Conservation (phyloP, 30 jellyfish, hydroid and myxozoan species). For the Morbakka virulenta region DNA sequence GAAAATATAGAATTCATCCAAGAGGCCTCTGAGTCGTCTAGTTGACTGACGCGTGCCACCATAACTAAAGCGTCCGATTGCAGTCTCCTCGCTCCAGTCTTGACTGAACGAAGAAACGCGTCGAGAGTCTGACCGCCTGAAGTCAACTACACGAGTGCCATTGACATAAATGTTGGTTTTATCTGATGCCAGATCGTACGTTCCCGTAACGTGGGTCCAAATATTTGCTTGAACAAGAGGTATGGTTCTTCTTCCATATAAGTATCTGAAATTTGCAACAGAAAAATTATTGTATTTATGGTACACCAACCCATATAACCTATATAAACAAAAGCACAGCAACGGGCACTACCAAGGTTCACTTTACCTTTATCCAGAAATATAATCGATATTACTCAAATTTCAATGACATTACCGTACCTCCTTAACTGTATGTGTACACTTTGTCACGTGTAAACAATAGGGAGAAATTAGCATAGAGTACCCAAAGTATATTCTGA, state of each 20-base stretch:
- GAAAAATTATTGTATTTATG: no score
- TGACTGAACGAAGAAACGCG: conserved; percentile 60
- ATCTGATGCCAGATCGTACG: conserved; percentile 67
- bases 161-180: conserved; percentile 65
- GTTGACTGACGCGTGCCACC: conserved; percentile 59
- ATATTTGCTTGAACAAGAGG: conserved; percentile 73
- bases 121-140: conserved; percentile 55
- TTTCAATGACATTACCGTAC: no score
- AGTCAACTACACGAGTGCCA: conserved; percentile 51
- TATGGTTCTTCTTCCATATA: conserved; percentile 83
- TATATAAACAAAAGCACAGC: no score
- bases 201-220: conserved; percentile 95
- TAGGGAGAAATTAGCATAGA: no score
- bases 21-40: conserved; percentile 62
- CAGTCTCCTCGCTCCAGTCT: conserved; percentile 85
- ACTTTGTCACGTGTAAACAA: no score
- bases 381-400: no score
- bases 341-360: no score
- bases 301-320: no score
- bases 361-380: no score
- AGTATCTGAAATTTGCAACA: conserved; percentile 52
- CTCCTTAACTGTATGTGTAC: no score
- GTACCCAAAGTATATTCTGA: no score
- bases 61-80: conserved; percentile 79
- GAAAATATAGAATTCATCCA: conserved; percentile 83